Conservation (phyloP, 2,797 vertebrate genomes). For the Cyprinodon diabolis region DNA sequence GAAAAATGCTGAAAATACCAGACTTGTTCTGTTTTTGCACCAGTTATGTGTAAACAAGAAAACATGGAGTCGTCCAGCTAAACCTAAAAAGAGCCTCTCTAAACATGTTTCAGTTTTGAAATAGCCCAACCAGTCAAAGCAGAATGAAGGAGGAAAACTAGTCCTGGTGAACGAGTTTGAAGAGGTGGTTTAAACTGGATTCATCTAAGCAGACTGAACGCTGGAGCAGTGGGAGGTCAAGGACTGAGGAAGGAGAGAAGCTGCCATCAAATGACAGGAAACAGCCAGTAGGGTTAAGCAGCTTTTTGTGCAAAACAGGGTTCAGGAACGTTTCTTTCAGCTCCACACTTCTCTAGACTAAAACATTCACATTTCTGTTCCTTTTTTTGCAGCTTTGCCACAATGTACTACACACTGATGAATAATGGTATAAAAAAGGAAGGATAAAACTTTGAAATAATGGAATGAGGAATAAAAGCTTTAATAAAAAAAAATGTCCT, state of each 20-base stretch:
- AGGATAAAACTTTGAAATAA: no score
- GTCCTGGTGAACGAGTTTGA: conserved; percentile 20
- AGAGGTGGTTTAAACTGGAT: conserved; percentile 18
- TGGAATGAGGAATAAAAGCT: background rate
- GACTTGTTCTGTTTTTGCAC: conserved; percentile 17
- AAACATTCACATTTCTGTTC: background rate
- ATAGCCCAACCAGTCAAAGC: conserved; percentile 7
- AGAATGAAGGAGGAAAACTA: conserved; percentile 18
- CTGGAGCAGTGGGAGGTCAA: conserved; percentile 29
- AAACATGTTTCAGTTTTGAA: conserved; percentile 23
- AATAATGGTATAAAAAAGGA: background rate
- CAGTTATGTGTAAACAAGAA: conserved; percentile 16
- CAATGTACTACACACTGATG: background rate
- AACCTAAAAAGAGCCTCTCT: conserved; percentile 19
- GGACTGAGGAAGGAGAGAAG: conserved; percentile 29
- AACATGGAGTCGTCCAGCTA: conserved; percentile 7
- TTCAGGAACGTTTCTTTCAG: background rate
- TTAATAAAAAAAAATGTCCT: background rate
- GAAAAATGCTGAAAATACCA: conserved; percentile 50
- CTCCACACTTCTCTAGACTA: background rate
- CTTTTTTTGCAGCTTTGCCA: background rate
- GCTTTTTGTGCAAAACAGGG: conserved; percentile 11
- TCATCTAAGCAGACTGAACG: conserved; percentile 13
- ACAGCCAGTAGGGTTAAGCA: conserved; percentile 37
- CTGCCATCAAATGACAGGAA: conserved; percentile 42